Conservation (phyloP, 2,113 vertebrate species). For the Acrocephalus arundinaceus region DNA sequence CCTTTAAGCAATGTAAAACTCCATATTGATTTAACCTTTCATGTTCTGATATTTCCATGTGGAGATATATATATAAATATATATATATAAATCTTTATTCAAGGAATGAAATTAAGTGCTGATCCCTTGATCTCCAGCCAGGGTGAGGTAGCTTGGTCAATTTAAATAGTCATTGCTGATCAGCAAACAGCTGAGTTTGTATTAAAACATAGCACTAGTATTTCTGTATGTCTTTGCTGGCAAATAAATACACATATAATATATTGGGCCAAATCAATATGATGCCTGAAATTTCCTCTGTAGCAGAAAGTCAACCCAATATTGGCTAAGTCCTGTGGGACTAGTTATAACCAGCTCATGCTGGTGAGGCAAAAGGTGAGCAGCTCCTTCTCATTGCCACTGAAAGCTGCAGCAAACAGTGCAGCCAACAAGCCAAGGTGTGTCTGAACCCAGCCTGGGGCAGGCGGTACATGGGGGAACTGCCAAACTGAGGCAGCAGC, state of each 20-base stretch:
- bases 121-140: slow-evolving; percentile 79
- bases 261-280: not conserved
- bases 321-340: not conserved
- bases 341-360: not conserved
- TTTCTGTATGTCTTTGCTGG: slow-evolving; percentile 61
- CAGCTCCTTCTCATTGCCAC: not conserved
- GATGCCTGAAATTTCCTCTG: not conserved
- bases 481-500: not conserved
- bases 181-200: slow-evolving; percentile 76
- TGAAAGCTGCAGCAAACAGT: not conserved
- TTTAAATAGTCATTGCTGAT: slow-evolving; percentile 75
- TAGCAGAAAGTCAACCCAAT: not conserved
- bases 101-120: slow-evolving; percentile 81
- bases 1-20: slow-evolving; percentile 89
- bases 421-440: not conserved
- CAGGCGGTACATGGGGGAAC: accelerated
- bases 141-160: slow-evolving; percentile 76
- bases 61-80: slow-evolving; percentile 38
- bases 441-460: not conserved
- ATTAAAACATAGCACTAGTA: slow-evolving; percentile 64
- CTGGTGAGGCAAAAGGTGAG: not conserved
- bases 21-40: slow-evolving; percentile 99
- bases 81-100: slow-evolving; percentile 76
- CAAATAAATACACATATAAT: slow-evolving; percentile 35
- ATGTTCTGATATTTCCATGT: slow-evolving; percentile 82